Evolutionary conservation across 2,113 vertebrate genomes (phyloP).

Genomic region (Oophaga pumilio): DNA sequence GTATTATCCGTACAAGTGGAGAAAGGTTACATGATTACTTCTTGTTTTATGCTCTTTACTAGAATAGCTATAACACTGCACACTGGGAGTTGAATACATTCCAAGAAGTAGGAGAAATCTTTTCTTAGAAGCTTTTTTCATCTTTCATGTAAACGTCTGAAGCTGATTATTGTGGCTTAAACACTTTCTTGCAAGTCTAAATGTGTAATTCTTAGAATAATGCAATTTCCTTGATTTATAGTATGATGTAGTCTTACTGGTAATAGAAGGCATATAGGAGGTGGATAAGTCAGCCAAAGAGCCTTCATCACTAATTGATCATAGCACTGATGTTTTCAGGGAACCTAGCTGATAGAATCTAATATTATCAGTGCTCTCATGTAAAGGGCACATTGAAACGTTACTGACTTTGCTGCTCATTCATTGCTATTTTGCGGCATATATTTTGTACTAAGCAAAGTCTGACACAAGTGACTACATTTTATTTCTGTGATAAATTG

Average conservation of each 20-base stretch:
- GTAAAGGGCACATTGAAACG: constrained; percentile 30
- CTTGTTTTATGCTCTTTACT: background rate
- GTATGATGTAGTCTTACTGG: background rate
- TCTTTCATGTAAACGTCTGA: constrained; percentile 7
- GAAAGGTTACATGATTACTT: background rate
- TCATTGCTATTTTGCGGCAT: constrained; percentile 5
- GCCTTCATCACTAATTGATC: constrained; percentile 12
- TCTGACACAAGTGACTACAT: constrained; percentile 2
- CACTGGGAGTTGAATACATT: constrained; percentile 8
- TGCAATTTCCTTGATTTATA: constrained; percentile 35
- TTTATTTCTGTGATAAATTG: constrained; percentile 18
- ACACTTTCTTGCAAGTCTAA: background rate
- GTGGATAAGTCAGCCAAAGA: background rate
- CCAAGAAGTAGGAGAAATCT: background rate
- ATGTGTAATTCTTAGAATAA: constrained; percentile 29
- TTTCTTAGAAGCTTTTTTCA: background rate
- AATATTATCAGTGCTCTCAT: constrained; percentile 1
- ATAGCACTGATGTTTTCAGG: constrained; percentile 2
- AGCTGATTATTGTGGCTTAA: constrained; percentile 3
- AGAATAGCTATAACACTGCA: constrained; percentile 12
- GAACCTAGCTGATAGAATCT: constrained; percentile 6
- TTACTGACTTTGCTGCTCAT: background rate
- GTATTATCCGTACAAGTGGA: background rate
- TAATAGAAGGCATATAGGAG: background rate
- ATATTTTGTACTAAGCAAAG: background rate